Conservation (phyloP, 1,140 invertebrate species). For the Theocolax elegans region DNA sequence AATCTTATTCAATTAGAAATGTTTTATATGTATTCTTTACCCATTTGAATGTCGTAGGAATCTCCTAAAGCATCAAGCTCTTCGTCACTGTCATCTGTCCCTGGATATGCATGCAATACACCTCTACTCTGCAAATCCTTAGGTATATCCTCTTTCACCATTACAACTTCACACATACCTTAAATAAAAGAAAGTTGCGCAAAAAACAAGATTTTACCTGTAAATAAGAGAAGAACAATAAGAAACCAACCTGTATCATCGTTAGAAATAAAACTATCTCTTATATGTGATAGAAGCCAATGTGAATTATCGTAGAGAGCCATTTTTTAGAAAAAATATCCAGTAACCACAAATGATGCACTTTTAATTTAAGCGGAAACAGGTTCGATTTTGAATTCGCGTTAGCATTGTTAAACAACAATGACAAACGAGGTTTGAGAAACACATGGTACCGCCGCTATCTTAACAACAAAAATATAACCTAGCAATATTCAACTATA, state of each 20-base stretch:
- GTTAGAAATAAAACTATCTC: constrained; percentile 94
- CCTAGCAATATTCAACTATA: background rate
- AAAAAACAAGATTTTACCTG: constrained; percentile 13
- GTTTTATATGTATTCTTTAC: constrained; percentile 56
- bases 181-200: constrained; percentile 41
- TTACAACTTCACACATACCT: constrained; percentile 82
- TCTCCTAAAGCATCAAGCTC: constrained; percentile 74
- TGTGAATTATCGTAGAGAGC: constrained; percentile 92
- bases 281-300: constrained; percentile 91
- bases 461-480: constrained; percentile 25
- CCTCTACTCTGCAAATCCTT: constrained; percentile 69
- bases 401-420: background rate
- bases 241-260: constrained; percentile 84
- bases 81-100: constrained; percentile 81
- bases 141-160: constrained; percentile 80
- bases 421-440: background rate
- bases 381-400: background rate
- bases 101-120: constrained; percentile 77
- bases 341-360: too few relatives aligned
- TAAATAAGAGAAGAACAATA: background rate
- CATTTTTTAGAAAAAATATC: too few relatives aligned
- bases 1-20: background rate
- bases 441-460: background rate
- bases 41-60: constrained; percentile 78
- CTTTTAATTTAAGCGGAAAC: background rate